A percentile compares a stretch with the other conserved stretches of the same genome.
These are phyloP conservation scores for Cydia strobilella DNA, from an alignment of 1,140 invertebrate species.

Conservation along the genomic window DNA sequence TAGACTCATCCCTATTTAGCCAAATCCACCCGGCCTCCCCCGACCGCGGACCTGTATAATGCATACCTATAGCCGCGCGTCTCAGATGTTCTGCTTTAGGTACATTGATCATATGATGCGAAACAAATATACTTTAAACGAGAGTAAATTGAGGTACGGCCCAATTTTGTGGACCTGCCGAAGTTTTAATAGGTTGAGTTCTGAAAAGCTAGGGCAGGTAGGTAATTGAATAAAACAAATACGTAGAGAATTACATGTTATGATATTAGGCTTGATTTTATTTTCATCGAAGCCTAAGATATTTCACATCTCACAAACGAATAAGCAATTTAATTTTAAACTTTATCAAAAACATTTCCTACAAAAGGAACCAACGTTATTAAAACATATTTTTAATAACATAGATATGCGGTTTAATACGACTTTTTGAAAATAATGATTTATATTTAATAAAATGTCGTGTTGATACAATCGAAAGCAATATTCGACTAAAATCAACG, in stretches of 20 bases:
- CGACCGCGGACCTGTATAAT: conserved; percentile 1
- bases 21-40: conserved; percentile 12
- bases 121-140: not conserved
- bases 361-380: no score
- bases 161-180: not conserved
- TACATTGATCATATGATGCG: conserved; percentile 12
- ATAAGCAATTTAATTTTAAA: no score
- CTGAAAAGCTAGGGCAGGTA: not conserved
- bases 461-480: no score
- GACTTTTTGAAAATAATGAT: no score
- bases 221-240: not conserved
- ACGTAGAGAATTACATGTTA: not conserved
- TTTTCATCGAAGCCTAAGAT: not conserved
- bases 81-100: conserved; percentile 12
- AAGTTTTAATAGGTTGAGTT: conserved; percentile 16
- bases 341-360: no score
- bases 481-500: no score
- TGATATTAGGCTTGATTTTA: not conserved
- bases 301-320: no score
- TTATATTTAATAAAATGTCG: no score
- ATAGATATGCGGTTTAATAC: no score
- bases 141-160: not conserved
- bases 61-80: not conserved
- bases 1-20: conserved; percentile 13
- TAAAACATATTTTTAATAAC: no score